Evolutionary conservation across 2,113 vertebrate species (phyloP), one percentile per base, ranked within the genome.

Genomic region (Pristiophorus japonicus): DNA sequence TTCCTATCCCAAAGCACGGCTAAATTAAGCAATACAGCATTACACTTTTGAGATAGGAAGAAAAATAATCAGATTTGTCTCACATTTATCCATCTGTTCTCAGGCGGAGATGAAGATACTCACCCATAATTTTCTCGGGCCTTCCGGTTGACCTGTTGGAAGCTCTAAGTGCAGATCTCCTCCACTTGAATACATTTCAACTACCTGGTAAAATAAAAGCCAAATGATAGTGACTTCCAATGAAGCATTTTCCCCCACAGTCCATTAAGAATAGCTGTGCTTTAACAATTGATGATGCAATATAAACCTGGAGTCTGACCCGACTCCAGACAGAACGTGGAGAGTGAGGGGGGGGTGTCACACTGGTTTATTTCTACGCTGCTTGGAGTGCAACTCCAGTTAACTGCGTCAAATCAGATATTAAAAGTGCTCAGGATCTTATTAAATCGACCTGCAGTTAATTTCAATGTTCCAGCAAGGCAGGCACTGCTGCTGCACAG

Each of bases 171-270:
- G 99, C 87, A 99, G 98, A 97, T 99, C 99, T 63, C 99, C 99
- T 95, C 99, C 99, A 97, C 99, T 99, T 90, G 99, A 99, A 97
- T 99, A 99, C 99, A 99, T 99, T 97, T 99, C 99, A 96, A 99
- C 99, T 84, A 99, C 99, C 99, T 99, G 95, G 5, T 1, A 84
- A 34, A 4, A 18, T 96, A 30, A 96, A 94, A 0, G 96, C 0
- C 10, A 1, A 27, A 78, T n/a, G n/a, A n/a, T 20, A 51, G 30
- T 62, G 7, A 51, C 30, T 30, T 16, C 30, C 42, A 67, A 87
- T 95, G 42, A 63, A 51, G 18, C 0, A 62, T 59, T 70, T 55
- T 66, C 75, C 51, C 51, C 51, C 51, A n/a, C 87, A 22, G 30
- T 42, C 62, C 20, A 34, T 51, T 42, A 47, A 59, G 30, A 78